Evolutionary conservation across 1,140 invertebrate genomes (phyloP), one percentile per base, ranked within the genome.

Genomic region (Drosophila lacertosa): DNA sequence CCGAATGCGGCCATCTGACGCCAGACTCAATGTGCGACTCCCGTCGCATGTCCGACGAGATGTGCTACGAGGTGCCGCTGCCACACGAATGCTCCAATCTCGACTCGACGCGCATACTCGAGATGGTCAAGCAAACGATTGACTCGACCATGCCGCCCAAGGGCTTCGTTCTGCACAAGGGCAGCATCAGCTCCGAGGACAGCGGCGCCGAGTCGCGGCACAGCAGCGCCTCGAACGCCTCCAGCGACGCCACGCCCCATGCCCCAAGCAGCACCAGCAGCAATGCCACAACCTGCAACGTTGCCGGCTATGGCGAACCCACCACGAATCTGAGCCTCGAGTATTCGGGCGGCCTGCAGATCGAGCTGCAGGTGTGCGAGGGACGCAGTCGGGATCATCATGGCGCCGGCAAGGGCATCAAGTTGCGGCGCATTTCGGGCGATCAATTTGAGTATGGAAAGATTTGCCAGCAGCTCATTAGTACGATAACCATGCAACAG

Each of bases 401-500:
- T 40, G 74, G 73, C 6, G 78, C 89, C 3, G 77, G 83, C 24
- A 97, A 97, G 75, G 96, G 97, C 5, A 93, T 98, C 62, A 98
- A 98, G 86, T 95, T 98, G 94, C 92, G 97, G 59, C 93, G 97
- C 89, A 97, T 98, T 68, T 98, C 97, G 0, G 97, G 97, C 2
- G 97, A 98, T 92, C 96, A 97, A 91, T 93, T 95, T 64, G 96
- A 97, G 89, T 98, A 98, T 90, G 96, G 95, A 66, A 96, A 97
- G 90, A 93, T 98, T 11, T 98, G 97, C 92, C 96, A 97, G 86
- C 96, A 98, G 90, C 92, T 98, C 51, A 96, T 98, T 42, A 96
- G 96, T 44, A 97, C 96, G 89, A 96, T 98, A 92, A 96, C 95
- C 69, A 95, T 95, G 91, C 95, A 91, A 74, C 89, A 90, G 70